Base-by-base conservation (phyloP, 2,888 invertebrate genomes). In the Pandemis cinnamomeana region DNA sequence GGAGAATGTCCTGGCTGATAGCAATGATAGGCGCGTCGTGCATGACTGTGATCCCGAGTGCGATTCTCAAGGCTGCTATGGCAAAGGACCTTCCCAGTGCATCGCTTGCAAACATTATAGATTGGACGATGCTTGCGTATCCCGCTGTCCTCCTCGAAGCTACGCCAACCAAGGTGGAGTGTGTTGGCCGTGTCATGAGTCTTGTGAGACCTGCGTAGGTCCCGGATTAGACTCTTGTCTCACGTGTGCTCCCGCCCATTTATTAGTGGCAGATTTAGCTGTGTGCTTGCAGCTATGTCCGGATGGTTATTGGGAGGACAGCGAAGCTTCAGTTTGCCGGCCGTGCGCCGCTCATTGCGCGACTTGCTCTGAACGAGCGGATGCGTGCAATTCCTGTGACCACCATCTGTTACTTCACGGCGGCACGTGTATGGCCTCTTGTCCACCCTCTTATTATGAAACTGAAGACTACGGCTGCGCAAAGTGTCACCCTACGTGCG, bases 261-360 rank as follows among this genome's bases (percentile, higher is more conserved):
- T 98, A 63, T 95, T 97, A 83, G 97, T 98, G 68, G 96, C 96
- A 15, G 98, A 98, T 91, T 94, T 98, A 76, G 97, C 97, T 60
- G 97, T 98, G 27, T 98, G 98, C 83, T 94, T 98, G 75, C 97
- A 98, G 87, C 96, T 97, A 82, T 98, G 98, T 86, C 98, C 98
- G 0, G 98, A 98, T 84, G 97, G 98, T 67, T 98, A 98, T 86
- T 98, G 96, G 91, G 97, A 97, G 92, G 97, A 97, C 85, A 95
- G 94, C 62, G 96, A 96, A 77, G 95, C 97, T 73, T 96, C 96
- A 77, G 96, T 96, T 0, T 98, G 98, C 86, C 95, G 97, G 6
- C 97, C 98, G 0, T 98, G 98, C 86, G 97, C 97, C 75, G 96
- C 97, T 8, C 97, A 98, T 86, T 98, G 98, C 85, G 97, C 96